Conservation (phyloP, 2,888 invertebrate genomes). For the Tiphia femorata region DNA sequence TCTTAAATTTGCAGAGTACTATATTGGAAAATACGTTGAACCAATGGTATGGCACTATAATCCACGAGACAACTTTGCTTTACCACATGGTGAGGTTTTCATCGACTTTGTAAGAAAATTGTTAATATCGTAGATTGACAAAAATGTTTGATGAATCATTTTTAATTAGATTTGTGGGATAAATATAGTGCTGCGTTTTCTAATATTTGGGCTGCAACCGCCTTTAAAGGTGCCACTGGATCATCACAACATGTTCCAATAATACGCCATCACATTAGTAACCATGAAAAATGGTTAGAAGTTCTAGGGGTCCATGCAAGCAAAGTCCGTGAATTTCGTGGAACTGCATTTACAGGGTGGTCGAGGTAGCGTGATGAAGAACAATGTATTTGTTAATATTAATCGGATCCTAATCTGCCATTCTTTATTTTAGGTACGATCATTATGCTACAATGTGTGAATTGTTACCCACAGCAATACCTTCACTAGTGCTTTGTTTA, state of each 20-base stretch:
- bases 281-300: conserved; percentile 81
- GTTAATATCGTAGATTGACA: background rate
- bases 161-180: conserved; percentile 71
- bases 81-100: conserved; percentile 63
- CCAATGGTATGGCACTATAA: conserved; percentile 81
- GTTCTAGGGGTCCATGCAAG: conserved; percentile 71
- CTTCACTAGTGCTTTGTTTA: conserved; percentile 75
- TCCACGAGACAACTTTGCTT: conserved; percentile 71
- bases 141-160: background rate
- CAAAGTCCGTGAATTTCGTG: conserved; percentile 73
- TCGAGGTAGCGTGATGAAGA: conserved; percentile 74
- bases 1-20: conserved; percentile 70
- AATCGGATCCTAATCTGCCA: background rate
- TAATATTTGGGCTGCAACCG: conserved; percentile 83
- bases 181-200: conserved; percentile 78
- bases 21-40: conserved; percentile 74
- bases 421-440: conserved; percentile 74
- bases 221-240: conserved; percentile 90
- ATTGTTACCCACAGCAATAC: conserved; percentile 75
- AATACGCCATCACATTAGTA: conserved; percentile 79
- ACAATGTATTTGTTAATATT: background rate
- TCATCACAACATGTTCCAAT: conserved; percentile 79
- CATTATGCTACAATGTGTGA: conserved; percentile 82
- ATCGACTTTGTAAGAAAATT: background rate
- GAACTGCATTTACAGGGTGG: conserved; percentile 81